Evolutionary conservation across 2,888 invertebrate species (phyloP), one percentile per base, ranked within the genome.

Genomic region (Sturmia bella): DNA sequence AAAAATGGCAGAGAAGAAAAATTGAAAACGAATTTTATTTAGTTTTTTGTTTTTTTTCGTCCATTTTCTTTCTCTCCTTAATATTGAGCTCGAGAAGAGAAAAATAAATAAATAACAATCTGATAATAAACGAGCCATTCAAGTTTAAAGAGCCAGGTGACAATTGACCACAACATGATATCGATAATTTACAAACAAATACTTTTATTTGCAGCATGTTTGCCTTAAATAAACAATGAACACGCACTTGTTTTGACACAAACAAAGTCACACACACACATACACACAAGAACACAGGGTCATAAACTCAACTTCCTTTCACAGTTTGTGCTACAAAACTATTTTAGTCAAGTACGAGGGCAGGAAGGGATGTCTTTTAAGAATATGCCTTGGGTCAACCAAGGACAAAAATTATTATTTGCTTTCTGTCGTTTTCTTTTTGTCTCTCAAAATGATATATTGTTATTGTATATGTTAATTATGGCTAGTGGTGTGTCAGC

Each of bases 141-240:
- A 77, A 73, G 72, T 59, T 61, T 68, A 72, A 56, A 27, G 68
- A 81, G 50, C 72, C 72, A 77, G 69, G 73, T 77, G 81, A 81
- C 81, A 81, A 73, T 77, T 77, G 81, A 81, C 81, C 77, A 52
- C 77, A 81, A 74, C 56, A 74, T 77, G 41, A 54, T 70, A 27
- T 32, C 63, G 56, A 64, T 39, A 57, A 64, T 39, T 56, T 17
- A 32, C 39, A 57, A 59, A 43, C 57, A 63, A 56, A 64, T 50
- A 19, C 0, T 2, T 41, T 11, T 17, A 17, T 32, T 54, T 1
- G 2, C 12, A 66, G n/a, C 13, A 19, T 19, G 37, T 17, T 52
- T 54, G 12, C 15, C 41, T 43, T 32, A 17, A 19, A 56, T 27
- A 52, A 68, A 61, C 37, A 73, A 50, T 9, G 32, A 9, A 43